These are phyloP conservation scores for Mimas tiliae DNA, from an alignment of 2,888 invertebrate species.

Conservation along the genomic window DNA sequence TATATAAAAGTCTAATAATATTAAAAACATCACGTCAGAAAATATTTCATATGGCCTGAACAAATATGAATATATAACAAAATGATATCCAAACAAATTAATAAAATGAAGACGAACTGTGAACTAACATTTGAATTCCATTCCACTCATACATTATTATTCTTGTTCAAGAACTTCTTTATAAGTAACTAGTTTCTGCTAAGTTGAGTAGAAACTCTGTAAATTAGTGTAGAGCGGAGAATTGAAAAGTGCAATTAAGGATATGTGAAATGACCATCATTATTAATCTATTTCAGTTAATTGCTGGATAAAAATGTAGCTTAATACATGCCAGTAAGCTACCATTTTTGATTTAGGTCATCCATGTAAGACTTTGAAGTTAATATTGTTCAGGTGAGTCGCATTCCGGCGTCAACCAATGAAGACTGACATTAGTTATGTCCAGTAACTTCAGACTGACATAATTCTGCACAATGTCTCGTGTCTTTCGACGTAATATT, in stretches of 20 bases:
- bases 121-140: background rate
- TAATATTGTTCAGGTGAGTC: too few relatives aligned
- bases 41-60: too few relatives aligned
- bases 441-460: too few relatives aligned
- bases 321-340: background rate
- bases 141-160: conserved; percentile 15
- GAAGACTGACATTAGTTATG: too few relatives aligned
- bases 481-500: too few relatives aligned
- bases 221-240: conserved; percentile 5
- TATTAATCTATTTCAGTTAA: conserved; percentile 3
- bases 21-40: too few relatives aligned
- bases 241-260: conserved; percentile 20
- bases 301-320: background rate
- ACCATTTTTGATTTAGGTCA: too few relatives aligned
- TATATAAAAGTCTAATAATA: too few relatives aligned
- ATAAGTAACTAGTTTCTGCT: conserved; percentile 12
- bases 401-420: too few relatives aligned
- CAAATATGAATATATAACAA: background rate
- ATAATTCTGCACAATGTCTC: too few relatives aligned
- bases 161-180: conserved; percentile 3
- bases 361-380: too few relatives aligned
- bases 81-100: background rate
- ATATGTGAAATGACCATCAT: conserved; percentile 1
- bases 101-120: background rate
- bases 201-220: conserved; percentile 10